Base-by-base conservation (phyloP, 2,113 vertebrate species). In the Microtus ochrogaster region DNA sequence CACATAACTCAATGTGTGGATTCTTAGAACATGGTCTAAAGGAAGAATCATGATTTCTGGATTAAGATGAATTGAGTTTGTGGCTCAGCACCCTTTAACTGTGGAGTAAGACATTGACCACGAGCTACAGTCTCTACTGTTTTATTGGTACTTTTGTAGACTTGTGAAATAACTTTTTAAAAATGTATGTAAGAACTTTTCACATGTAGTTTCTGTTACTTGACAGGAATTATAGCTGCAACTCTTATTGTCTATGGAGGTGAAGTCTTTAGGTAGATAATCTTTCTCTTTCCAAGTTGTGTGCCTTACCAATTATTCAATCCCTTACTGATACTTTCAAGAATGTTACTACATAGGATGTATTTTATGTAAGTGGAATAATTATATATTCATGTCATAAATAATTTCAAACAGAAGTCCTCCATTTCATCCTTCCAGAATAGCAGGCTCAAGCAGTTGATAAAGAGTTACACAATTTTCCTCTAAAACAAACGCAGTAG, bases 111-210 rank as follows among this genome's bases (percentile, higher is more conserved):
- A 68, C 17, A 7, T 49, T 89, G 61, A 12, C 10, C 16, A 74
- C 26, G 2, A 70, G 2, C 1, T 11, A n/a, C 36, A 10, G 7
- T 3, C 11, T 49, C 6, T 44, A 24, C 11, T n/a, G 33, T 14
- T 63, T 49, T 66, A n/a, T n/a, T 22, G 14, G 33, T 41, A 89
- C 3, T 82, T 24, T 79, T 78, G 58, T 14, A 89, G 39, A 2
- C 30, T 94, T 47, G 41, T 19, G 63, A 36, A 79, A 39, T 4
- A 21, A 7, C 22, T 65, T 74, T 39, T 73, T 89, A 2, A 74
- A 58, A 73, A 70, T 47, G 52, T 83, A 5, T 36, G 21, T 17
- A 39, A 86, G 2, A 49, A 39, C 0, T 0, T 55, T 55, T 33
- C 12, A 19, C 12, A 28, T n/a, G 17, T 74, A 92, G 76, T 49